Evolutionary conservation across 2,113 vertebrate genomes (phyloP).

Genomic region (Thamnophis sirtalis): DNA sequence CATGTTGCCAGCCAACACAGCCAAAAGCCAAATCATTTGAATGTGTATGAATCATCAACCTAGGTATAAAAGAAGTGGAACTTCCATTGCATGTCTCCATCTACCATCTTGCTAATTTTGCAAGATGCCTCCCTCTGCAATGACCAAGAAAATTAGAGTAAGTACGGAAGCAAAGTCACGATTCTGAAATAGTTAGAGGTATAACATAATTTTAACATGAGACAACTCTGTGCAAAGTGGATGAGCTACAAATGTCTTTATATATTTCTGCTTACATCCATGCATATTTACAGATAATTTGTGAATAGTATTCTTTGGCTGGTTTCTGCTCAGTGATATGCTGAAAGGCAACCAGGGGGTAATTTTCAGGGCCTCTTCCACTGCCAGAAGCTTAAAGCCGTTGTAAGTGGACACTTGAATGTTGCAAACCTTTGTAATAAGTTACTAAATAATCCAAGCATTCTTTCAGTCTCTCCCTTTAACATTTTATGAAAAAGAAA

Average conservation of each 20-base stretch:
- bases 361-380: background rate
- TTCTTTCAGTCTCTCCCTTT: background rate
- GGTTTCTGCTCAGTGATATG: background rate
- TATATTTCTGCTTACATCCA: background rate
- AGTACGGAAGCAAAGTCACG: background rate
- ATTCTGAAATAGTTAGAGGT: background rate
- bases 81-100: background rate
- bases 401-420: background rate
- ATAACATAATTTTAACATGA: background rate
- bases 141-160: background rate
- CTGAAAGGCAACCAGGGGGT: background rate
- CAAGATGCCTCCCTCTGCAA: background rate
- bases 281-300: conserved; percentile 36
- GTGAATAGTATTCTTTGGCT: background rate
- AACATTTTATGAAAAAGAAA: background rate
- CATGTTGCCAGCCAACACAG: background rate
- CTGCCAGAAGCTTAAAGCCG: background rate
- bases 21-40: background rate
- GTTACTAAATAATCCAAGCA: background rate
- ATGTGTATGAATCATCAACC: background rate
- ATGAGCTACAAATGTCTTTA: background rate
- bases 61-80: background rate
- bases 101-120: background rate
- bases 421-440: background rate
- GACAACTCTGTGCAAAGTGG: background rate